Evolutionary conservation across 2,797 vertebrate species (phyloP), one percentile per base, ranked within the genome.

Genomic region (Poecilia wingei): DNA sequence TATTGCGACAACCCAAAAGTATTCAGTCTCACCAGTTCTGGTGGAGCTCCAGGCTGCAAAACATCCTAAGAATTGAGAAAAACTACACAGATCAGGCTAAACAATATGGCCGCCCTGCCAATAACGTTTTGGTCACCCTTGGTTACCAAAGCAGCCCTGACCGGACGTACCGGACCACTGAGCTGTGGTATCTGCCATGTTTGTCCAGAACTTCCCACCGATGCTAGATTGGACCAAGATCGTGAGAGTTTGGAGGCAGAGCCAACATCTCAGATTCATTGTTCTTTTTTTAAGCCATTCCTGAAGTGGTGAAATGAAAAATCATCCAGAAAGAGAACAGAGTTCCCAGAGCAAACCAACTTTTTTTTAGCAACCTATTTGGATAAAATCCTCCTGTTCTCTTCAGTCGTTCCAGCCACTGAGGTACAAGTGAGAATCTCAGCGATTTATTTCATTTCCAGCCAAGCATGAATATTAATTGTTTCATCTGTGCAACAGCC

Each of bases 401-500:
- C 75, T 72, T 85, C 86, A 66, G 79, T 88, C 64, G 72, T 45
- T 9, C 10, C 89, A 72, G 84, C 85, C 43, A 78, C 13, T 55
- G 74, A 77, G 74, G 76, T 78, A 76, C 7, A 8, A 80, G 75
- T 9, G 25, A 84, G 68, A 86, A 76, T 78, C 80, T 84, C 75
- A n/a, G 84, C 88, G 80, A 82, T 89, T 69, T 85, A 83, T 87
- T 91, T 80, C 81, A 79, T 82, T 81, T 77, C 70, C 76, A 91
- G 78, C 79, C 82, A 81, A 89, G 85, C 88, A 79, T 88, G 83
- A 87, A 90, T 89, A 93, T 93, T 86, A 91, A 94, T 92, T 87
- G 87, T 92, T 91, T 92, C 80, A 81, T 89, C 87, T 84, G 81
- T 85, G 80, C 78, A 85, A 83, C 79, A 83, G 72, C 82, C 87